phyloP scores from a whole-genome alignment of 2,113 vertebrate genomes.

The Nannobrachium achirus region DNA sequence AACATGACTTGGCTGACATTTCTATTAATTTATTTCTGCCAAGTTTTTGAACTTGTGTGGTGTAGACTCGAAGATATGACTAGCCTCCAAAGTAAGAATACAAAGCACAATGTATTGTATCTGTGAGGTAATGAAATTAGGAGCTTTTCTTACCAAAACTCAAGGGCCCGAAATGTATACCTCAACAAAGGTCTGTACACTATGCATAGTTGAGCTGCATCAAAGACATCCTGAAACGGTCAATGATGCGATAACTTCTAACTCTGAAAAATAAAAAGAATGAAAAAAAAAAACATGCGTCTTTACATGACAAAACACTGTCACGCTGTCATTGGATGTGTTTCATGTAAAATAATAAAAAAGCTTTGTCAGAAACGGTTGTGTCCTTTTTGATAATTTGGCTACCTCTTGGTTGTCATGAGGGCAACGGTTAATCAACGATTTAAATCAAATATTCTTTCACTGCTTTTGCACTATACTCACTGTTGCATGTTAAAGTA shows the following conservation, averaged over 20 bases:
- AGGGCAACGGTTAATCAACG: too few species aligned
- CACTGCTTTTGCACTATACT: background rate
- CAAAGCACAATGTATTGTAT: slow-evolving; percentile 71
- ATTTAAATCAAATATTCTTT: too few species aligned
- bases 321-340: slow-evolving; percentile 75
- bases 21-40: slow-evolving; percentile 29
- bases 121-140: slow-evolving; percentile 62
- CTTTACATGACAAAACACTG: slow-evolving; percentile 69
- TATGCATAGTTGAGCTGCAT: slow-evolving; percentile 75
- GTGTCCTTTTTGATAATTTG: too few species aligned
- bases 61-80: slow-evolving; percentile 37
- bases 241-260: slow-evolving; percentile 72
- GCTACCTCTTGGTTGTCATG: too few species aligned
- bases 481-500: too few species aligned
- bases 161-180: slow-evolving; percentile 76
- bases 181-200: slow-evolving; percentile 74
- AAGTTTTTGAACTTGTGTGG: slow-evolving; percentile 35
- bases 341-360: slow-evolving; percentile 74
- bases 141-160: slow-evolving; percentile 55
- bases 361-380: slow-evolving; percentile 60
- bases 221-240: slow-evolving; percentile 61
- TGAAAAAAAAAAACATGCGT: slow-evolving; percentile 30
- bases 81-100: slow-evolving; percentile 53
- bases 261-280: slow-evolving; percentile 38
- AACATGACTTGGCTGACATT: background rate